Conservation (phyloP, 2,113 vertebrate species). For the Equus przewalskii region DNA sequence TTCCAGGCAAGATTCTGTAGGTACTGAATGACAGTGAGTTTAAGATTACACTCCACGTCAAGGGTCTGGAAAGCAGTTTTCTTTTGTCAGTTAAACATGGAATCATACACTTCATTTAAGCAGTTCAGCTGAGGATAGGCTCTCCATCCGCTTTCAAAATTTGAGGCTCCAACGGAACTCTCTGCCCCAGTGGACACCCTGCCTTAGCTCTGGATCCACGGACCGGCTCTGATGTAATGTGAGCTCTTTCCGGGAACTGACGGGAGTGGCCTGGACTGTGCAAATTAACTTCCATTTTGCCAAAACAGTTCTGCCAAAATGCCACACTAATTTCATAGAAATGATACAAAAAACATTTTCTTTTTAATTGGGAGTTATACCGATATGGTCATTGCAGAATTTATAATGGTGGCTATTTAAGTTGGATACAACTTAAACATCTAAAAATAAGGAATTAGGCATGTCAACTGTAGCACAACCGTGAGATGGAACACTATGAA, state of each 20-base stretch:
- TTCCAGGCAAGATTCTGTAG: not conserved
- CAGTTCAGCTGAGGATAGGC: not conserved
- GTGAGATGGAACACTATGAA: not conserved
- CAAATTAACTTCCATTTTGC: not conserved
- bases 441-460: not conserved
- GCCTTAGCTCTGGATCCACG: not conserved
- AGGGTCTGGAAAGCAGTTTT: not conserved
- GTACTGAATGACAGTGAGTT: not conserved
- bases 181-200: not conserved
- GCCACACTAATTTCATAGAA: not conserved
- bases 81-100: not conserved
- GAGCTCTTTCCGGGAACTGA: not conserved
- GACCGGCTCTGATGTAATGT: accelerated
- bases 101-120: not conserved
- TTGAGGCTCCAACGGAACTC: not conserved
- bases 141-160: not conserved
- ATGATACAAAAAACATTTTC: not conserved
- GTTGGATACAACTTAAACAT: not conserved
- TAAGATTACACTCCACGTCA: not conserved
- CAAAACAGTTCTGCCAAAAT: not conserved
- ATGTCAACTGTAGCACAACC: not conserved
- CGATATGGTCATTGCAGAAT: not conserved
- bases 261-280: not conserved
- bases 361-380: not conserved
- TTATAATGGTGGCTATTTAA: not conserved